Evolutionary conservation across 2,797 vertebrate genomes (phyloP).

Genomic region (Gobionotothen gibberifrons): DNA sequence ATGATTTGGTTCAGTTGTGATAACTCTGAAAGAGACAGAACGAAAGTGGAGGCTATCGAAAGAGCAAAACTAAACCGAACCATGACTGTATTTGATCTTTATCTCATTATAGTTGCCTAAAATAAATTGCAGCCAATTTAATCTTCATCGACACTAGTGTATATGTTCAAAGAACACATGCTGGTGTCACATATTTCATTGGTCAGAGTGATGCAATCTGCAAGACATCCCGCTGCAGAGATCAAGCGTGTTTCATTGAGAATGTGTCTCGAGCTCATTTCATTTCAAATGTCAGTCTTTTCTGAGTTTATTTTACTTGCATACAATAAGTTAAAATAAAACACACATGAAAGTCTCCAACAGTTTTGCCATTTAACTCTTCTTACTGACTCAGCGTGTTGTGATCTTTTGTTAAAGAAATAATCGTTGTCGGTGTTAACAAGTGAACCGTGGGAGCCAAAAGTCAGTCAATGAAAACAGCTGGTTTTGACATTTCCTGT

Average conservation of each 20-base stretch:
- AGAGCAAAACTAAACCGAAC: neutral
- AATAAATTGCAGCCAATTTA: neutral
- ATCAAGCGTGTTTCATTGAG: constrained; percentile 6
- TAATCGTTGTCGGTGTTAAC: constrained; percentile 40
- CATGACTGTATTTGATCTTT: neutral
- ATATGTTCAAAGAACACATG: neutral
- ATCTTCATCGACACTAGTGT: neutral
- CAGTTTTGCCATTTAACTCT: constrained; percentile 56
- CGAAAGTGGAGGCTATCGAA: neutral
- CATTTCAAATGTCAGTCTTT: neutral
- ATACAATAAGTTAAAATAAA: constrained; percentile 33
- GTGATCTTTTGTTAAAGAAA: constrained; percentile 45
- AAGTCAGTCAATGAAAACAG: constrained; percentile 59
- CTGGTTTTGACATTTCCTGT: constrained; percentile 59
- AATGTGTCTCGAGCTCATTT: constrained; percentile 15
- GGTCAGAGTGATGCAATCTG: neutral
- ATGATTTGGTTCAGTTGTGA: neutral
- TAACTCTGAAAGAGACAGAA: neutral
- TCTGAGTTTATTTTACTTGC: constrained; percentile 14
- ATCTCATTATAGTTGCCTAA: neutral
- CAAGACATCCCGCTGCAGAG: neutral
- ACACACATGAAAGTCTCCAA: constrained; percentile 31
- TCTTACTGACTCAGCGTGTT: constrained; percentile 48
- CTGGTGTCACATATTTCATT: neutral
- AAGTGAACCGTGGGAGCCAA: constrained; percentile 31